A percentile compares a stretch with the other conserved stretches of the same genome.
These are phyloP conservation scores for Lates calcarifer DNA, from an alignment of 2,113 vertebrate genomes.

Conservation along the genomic window DNA sequence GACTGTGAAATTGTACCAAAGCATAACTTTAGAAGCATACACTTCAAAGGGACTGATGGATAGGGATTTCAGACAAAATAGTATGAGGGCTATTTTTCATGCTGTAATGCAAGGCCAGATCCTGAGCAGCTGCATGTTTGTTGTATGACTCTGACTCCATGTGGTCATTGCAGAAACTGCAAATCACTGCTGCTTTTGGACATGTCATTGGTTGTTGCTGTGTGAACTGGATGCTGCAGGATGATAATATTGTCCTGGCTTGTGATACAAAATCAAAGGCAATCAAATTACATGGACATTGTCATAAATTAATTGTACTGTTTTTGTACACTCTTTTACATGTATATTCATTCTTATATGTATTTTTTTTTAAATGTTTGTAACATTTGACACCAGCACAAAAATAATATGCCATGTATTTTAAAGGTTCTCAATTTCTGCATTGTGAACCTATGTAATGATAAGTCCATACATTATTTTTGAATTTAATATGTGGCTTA, in stretches of 20 bases:
- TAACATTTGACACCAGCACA: neutral
- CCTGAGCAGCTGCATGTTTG: conserved; percentile 54
- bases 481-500: neutral
- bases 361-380: no score
- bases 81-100: conserved; percentile 27
- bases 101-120: conserved; percentile 29
- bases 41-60: conserved; percentile 71
- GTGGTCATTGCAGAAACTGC: conserved; percentile 74
- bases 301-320: neutral
- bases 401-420: neutral
- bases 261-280: neutral
- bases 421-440: neutral
- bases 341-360: no score
- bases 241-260: neutral
- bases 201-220: neutral
- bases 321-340: no score
- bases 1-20: conserved; percentile 63
- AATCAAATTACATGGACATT: neutral
- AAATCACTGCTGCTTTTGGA: conserved; percentile 22
- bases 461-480: no score
- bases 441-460: no score
- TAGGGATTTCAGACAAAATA: conserved; percentile 46
- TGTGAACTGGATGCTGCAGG: neutral
- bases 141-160: conserved; percentile 76
- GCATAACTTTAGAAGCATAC: conserved; percentile 46